A percentile compares a stretch with the other conserved stretches of the same genome.
Conservation (phyloP, 2,888 invertebrate species). For the Cheiracanthium punctorium region DNA sequence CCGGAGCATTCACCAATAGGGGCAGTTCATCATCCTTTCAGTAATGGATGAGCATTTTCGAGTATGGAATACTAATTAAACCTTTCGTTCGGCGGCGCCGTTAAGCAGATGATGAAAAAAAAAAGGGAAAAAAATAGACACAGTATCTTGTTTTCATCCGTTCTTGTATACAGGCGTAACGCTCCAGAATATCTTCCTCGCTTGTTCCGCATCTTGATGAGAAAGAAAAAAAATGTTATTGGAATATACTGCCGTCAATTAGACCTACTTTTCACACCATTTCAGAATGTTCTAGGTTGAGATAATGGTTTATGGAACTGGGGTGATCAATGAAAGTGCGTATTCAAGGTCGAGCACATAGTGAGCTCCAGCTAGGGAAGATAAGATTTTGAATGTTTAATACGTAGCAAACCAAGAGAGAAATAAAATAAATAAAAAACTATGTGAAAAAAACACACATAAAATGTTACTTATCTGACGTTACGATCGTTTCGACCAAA, state of each 20-base stretch:
- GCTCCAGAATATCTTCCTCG: neutral
- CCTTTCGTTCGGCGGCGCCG: neutral
- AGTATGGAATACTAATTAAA: neutral
- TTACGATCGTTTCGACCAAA: too few species aligned
- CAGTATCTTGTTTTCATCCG: neutral
- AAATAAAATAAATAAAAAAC: too few species aligned
- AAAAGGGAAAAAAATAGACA: too few species aligned
- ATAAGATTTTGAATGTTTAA: too few species aligned
- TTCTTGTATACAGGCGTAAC: neutral
- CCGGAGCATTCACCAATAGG: too few species aligned
- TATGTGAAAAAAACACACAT: too few species aligned
- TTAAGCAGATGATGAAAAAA: too few species aligned
- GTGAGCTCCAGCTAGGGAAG: too few species aligned
- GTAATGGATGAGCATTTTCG: neutral
- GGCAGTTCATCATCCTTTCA: neutral
- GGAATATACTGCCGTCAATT: neutral
- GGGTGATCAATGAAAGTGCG: neutral
- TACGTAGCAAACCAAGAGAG: too few species aligned
- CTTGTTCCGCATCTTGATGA: neutral
- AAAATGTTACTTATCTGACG: too few species aligned
- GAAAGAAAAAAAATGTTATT: neutral
- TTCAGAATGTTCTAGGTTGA: neutral
- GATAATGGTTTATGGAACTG: neutral
- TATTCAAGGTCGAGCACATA: too few species aligned
- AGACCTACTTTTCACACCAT: neutral